Evolutionary conservation across 1,140 invertebrate species (phyloP).

Genomic region (Pogonognathellus flavescens): DNA sequence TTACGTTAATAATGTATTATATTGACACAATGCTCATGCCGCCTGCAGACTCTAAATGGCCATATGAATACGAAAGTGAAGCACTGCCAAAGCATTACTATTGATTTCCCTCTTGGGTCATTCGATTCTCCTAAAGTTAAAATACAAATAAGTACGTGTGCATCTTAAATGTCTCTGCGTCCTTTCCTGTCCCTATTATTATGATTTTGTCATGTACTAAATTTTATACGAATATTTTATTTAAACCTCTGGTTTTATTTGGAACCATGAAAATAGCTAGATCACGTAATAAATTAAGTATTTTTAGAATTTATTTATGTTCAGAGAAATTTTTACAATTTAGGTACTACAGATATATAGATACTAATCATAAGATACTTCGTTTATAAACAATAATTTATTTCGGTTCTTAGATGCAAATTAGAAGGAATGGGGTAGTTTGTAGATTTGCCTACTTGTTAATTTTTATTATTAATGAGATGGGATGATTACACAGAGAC

Average conservation of each 20-base stretch:
- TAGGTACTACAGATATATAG: no score
- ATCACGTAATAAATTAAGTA: no score
- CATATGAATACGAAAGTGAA: constrained; percentile 22
- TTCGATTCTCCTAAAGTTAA: neutral
- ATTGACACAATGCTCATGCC: no score
- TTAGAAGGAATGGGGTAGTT: constrained; percentile 18
- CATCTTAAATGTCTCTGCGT: neutral
- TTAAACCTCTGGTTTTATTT: no score
- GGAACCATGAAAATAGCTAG: no score
- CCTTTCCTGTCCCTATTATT: no score
- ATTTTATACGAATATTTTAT: no score
- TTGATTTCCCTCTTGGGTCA: constrained; percentile 37
- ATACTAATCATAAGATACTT: neutral
- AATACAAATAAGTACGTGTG: no score
- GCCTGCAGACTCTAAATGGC: neutral
- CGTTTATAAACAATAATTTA: neutral
- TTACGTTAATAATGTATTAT: no score
- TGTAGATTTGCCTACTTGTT: neutral
- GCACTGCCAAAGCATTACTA: neutral
- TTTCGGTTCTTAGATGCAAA: neutral
- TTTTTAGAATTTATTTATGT: neutral
- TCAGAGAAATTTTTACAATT: no score
- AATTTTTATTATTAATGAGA: neutral
- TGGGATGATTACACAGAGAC: neutral
- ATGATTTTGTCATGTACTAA: no score